Evolutionary conservation across 2,797 vertebrate genomes (phyloP).

Genomic region (Prunella strophiata): DNA sequence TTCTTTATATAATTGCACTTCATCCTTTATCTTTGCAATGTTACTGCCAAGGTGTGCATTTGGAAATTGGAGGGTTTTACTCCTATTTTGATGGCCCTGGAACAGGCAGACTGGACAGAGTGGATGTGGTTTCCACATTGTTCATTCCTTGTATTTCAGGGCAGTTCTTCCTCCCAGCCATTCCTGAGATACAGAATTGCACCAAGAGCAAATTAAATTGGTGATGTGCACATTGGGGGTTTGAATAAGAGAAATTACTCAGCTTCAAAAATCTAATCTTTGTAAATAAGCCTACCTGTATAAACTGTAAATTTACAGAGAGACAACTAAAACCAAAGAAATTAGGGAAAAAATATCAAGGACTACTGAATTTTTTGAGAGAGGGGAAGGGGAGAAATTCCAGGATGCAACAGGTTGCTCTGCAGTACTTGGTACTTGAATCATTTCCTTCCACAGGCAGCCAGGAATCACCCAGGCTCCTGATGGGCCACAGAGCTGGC

Average conservation of each 20-base stretch:
- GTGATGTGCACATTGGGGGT: accelerated
- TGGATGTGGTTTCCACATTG: accelerated
- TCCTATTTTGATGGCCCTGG: background rate
- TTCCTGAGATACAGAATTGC: background rate
- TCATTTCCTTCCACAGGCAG: background rate
- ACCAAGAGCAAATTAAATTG: background rate
- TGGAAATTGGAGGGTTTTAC: background rate
- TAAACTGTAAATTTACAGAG: background rate
- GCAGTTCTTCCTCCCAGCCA: background rate
- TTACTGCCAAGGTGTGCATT: background rate
- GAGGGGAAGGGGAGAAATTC: background rate
- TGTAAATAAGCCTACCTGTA: background rate
- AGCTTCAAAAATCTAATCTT: background rate
- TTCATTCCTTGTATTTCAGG: background rate
- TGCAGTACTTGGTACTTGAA: background rate
- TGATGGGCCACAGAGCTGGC: background rate
- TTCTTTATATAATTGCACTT: background rate
- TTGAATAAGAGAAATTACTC: background rate
- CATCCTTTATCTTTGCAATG: background rate
- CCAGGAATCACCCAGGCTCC: background rate
- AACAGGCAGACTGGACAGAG: background rate
- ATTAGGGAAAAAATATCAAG: background rate
- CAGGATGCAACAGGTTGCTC: accelerated
- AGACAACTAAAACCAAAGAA: background rate
- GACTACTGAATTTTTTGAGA: background rate